Conservation (phyloP, 2,888 invertebrate species). For the Drosophila pullipes region DNA sequence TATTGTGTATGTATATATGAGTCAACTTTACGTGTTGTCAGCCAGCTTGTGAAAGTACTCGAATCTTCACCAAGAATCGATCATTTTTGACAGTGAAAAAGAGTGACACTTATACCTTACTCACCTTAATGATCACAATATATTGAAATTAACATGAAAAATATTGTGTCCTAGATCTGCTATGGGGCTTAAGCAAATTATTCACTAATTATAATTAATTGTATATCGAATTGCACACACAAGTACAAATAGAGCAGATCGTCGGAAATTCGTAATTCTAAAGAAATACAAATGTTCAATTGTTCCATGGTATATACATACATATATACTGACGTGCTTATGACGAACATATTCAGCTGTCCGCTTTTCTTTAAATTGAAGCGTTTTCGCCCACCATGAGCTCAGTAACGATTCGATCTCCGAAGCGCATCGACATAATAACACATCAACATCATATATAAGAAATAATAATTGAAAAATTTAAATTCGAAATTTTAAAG, state of each 20-base stretch:
- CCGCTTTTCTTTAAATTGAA: slow-evolving; percentile 6
- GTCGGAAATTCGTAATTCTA: not conserved
- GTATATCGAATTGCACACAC: not conserved
- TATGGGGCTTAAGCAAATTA: not conserved
- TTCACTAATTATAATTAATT: not conserved
- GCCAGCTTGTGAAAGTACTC: not conserved
- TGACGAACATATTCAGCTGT: not conserved
- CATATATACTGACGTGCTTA: no score
- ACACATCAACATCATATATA: not conserved
- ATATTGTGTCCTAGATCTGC: no score
- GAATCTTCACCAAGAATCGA: not conserved
- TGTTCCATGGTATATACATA: no score
- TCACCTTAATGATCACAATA: not conserved
- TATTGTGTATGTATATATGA: not conserved
- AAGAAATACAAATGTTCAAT: not conserved
- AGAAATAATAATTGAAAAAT: not conserved
- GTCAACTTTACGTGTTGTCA: not conserved
- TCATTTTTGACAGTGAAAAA: not conserved
- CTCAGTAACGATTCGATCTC: slow-evolving; percentile 10
- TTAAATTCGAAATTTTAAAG: not conserved
- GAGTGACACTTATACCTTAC: not conserved
- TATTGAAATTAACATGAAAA: not conserved
- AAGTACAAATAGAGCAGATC: not conserved
- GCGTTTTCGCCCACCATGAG: not conserved
- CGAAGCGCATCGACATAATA: slow-evolving; percentile 1